Conservation (phyloP, 2,113 vertebrate species). For the Neogobius melanostomus region DNA sequence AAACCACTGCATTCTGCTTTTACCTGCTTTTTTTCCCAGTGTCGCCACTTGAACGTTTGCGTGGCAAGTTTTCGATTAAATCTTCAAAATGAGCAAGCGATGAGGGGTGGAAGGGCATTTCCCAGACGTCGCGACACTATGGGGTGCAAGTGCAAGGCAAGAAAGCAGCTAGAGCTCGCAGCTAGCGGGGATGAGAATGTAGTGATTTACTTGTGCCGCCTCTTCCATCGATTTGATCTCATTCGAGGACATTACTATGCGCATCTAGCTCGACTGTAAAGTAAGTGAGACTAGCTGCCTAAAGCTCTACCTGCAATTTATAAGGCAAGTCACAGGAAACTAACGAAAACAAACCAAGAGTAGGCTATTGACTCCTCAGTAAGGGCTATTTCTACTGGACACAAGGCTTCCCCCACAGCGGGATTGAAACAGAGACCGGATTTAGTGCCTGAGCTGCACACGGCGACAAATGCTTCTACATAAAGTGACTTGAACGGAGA, state of each 20-base stretch:
- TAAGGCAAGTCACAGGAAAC: slow-evolving; percentile 67
- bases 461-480: background rate
- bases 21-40: background rate
- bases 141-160: background rate
- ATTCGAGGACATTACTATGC: slow-evolving; percentile 1
- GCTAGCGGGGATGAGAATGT: background rate
- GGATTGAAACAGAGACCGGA: background rate
- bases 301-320: slow-evolving; percentile 57
- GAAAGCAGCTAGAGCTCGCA: slow-evolving; percentile 13
- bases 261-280: slow-evolving; percentile 16
- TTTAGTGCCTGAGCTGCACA: background rate
- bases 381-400: background rate
- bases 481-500: background rate
- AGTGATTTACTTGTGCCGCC: too few species aligned
- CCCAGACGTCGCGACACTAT: slow-evolving; percentile 1
- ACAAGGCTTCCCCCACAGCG: background rate
- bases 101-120: slow-evolving; percentile 7
- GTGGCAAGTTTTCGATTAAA: background rate
- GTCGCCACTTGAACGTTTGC: background rate
- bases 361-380: slow-evolving; percentile 6
- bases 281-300: slow-evolving; percentile 56
- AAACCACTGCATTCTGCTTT: background rate
- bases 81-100: background rate
- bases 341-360: slow-evolving; percentile 11
- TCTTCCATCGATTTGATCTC: background rate